Evolutionary conservation across 2,888 invertebrate species (phyloP).

Genomic region (Erynnis tages): DNA sequence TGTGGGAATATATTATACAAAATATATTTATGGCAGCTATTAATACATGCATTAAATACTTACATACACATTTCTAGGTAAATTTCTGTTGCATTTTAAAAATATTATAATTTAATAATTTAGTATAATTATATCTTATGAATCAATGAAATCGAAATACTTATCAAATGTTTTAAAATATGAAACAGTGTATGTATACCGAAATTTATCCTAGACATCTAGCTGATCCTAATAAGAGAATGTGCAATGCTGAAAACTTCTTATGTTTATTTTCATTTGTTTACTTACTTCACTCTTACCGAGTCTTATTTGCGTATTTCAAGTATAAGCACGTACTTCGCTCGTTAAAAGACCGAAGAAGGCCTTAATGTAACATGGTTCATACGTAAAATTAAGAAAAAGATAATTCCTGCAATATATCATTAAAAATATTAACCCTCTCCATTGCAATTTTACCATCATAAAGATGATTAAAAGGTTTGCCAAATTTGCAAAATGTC

Average conservation of each 20-base stretch:
- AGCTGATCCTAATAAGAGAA: constrained; percentile 77
- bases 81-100: constrained; percentile 58
- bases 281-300: constrained; percentile 74
- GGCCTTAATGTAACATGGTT: constrained; percentile 10
- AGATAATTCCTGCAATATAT: no score
- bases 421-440: no score
- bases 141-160: no score
- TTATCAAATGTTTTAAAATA: no score
- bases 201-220: constrained; percentile 65
- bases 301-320: constrained; percentile 34
- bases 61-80: constrained; percentile 54
- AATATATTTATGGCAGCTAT: constrained; percentile 73
- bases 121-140: neutral
- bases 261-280: constrained; percentile 69
- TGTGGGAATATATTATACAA: constrained; percentile 39
- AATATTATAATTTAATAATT: neutral
- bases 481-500: no score
- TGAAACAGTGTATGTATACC: no score
- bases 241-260: constrained; percentile 79
- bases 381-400: constrained; percentile 2
- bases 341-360: constrained; percentile 11
- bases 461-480: no score
- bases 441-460: no score
- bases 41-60: constrained; percentile 67
- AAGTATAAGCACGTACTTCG: constrained; percentile 20